Percentiles rank a stretch among this genome's conserved stretches.
These are phyloP conservation scores for Carduelis carduelis DNA, from an alignment of 2,797 vertebrate species.

Conservation along the genomic window DNA sequence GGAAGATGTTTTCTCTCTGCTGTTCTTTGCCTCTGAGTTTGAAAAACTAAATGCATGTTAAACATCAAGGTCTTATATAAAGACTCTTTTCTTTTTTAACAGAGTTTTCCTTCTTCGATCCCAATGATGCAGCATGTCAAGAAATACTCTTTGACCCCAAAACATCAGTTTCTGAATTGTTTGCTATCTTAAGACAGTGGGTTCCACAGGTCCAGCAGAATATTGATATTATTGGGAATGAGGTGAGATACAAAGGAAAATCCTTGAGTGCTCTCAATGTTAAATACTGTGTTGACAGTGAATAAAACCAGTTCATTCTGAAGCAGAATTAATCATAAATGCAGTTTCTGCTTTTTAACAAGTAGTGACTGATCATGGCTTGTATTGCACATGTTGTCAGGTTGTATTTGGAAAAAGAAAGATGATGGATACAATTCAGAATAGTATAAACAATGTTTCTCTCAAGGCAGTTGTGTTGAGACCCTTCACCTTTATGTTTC, in stretches of 20 bases:
- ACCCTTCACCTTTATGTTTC: background rate
- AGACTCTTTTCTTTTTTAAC: background rate
- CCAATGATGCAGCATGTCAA: constrained; percentile 89
- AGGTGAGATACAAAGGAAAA: constrained; percentile 78
- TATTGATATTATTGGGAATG: constrained; percentile 89
- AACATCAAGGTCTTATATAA: background rate
- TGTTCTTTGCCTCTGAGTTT: background rate
- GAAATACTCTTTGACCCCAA: constrained; percentile 88
- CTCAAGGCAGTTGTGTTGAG: background rate
- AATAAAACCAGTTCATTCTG: background rate
- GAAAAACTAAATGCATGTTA: background rate
- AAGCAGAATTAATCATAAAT: background rate
- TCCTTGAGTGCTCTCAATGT: background rate
- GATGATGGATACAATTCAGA: background rate
- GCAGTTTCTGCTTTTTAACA: background rate
- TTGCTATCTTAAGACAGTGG: constrained; percentile 96
- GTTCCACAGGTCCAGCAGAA: constrained; percentile 98
- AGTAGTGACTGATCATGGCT: background rate
- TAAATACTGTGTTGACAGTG: background rate
- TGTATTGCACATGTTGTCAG: background rate
- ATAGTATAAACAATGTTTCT: background rate
- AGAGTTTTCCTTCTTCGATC: constrained; percentile 99
- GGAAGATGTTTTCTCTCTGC: background rate
- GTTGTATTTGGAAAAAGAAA: background rate
- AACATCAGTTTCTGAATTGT: constrained; percentile 93